phyloP scores from a whole-genome alignment of 2,797 vertebrate species.

The Borostomias antarcticus region DNA sequence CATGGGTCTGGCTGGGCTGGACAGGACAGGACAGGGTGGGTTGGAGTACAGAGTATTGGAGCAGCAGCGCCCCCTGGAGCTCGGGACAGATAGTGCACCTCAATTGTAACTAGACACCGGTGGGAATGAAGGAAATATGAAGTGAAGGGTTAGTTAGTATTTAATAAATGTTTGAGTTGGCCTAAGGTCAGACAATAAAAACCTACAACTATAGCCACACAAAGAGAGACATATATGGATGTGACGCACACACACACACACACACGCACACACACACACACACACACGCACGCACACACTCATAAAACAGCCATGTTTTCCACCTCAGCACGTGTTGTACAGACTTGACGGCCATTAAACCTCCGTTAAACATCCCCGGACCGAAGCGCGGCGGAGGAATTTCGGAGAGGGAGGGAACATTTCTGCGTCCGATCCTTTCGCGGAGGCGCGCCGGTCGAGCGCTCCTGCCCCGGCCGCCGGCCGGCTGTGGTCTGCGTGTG shows the following conservation, averaged over 20 bases:
- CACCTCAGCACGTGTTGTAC: slow-evolving; percentile 29
- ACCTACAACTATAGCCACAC: too few relatives aligned
- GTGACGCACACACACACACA: background rate
- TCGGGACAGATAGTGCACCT: slow-evolving; percentile 43
- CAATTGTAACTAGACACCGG: background rate
- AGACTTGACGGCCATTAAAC: too few relatives aligned
- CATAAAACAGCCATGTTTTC: slow-evolving; percentile 52
- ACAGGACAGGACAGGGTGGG: slow-evolving; percentile 14
- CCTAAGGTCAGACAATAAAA: too few relatives aligned
- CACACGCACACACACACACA: background rate
- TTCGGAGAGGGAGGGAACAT: too few relatives aligned
- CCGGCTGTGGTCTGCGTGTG: slow-evolving; percentile 40
- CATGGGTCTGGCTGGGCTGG: slow-evolving; percentile 24
- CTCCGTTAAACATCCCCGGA: too few relatives aligned
- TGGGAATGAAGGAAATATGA: background rate
- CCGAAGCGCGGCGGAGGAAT: too few relatives aligned
- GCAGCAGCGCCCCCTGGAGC: slow-evolving; percentile 73
- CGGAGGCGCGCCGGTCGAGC: too few relatives aligned
- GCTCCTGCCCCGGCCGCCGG: slow-evolving; percentile 24
- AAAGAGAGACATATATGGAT: too few relatives aligned
- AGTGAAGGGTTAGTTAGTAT: too few relatives aligned
- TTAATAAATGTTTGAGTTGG: too few relatives aligned
- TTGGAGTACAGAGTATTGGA: slow-evolving; percentile 36
- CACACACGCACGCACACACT: slow-evolving; percentile 20
- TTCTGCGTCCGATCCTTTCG: too few relatives aligned